Conservation (phyloP, 2,888 invertebrate species). For the Clunio marinus region DNA sequence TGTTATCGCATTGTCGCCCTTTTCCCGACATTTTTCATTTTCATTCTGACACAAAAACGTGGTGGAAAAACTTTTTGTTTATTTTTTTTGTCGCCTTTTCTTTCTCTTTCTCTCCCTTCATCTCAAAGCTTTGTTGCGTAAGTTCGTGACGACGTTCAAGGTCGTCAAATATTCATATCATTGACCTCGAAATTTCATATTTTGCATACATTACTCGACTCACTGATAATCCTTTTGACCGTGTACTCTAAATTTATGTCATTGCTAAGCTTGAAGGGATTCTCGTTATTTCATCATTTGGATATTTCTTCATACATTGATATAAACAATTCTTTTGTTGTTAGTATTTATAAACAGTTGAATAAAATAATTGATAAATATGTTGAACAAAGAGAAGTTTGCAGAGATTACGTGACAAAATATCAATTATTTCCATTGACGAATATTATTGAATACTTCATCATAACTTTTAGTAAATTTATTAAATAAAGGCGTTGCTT, state of each 20-base stretch:
- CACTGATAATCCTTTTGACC: background rate
- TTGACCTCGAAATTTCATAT: background rate
- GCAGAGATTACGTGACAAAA: slow-evolving; percentile 30
- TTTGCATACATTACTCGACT: too few species aligned
- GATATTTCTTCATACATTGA: too few species aligned
- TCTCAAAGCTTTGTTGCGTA: too few species aligned
- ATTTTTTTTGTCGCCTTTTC: background rate
- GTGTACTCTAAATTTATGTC: background rate
- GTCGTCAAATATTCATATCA: background rate
- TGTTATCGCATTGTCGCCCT: background rate
- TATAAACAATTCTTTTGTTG: background rate
- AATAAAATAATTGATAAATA: too few species aligned
- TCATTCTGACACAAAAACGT: background rate
- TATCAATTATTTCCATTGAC: too few species aligned
- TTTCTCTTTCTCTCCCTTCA: too few species aligned
- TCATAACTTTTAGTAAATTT: too few species aligned
- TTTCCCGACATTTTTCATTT: slow-evolving; percentile 1
- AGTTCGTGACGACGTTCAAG: background rate
- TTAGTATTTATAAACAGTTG: background rate
- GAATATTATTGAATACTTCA: too few species aligned
- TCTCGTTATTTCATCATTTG: too few species aligned
- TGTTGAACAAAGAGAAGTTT: background rate
- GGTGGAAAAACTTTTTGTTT: background rate
- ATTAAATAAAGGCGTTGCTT: too few species aligned
- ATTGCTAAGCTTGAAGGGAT: background rate